Percentiles rank a stretch among this genome's conserved stretches.
Evolutionary conservation across 2,797 vertebrate species (phyloP).

Genomic region (Nannoperca obscura): DNA sequence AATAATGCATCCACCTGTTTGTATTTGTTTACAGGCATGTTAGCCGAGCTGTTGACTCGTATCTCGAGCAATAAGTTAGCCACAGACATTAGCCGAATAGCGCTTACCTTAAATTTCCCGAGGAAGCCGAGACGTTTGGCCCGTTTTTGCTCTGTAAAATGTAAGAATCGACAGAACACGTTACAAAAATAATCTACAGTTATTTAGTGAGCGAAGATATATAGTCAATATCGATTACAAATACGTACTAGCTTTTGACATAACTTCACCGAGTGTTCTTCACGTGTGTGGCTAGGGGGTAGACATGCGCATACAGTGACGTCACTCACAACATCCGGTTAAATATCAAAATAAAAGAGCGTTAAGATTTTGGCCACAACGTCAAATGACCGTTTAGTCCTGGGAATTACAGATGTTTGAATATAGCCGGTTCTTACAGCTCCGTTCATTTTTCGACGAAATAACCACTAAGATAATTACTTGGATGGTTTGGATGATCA

Average conservation of each 20-base stretch:
- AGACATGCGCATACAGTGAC: constrained; percentile 28
- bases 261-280: constrained; percentile 35
- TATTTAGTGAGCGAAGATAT: rapidly evolving
- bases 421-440: too few species aligned
- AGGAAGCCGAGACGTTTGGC: constrained; percentile 81
- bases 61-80: constrained; percentile 23
- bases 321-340: constrained; percentile 51
- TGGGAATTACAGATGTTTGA: too few species aligned
- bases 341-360: constrained; percentile 72
- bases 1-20: too few species aligned
- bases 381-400: too few species aligned
- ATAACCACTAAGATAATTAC: too few species aligned
- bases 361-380: background rate
- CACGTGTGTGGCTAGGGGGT: constrained; percentile 66
- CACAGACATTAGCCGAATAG: constrained; percentile 13
- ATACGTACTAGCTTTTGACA: constrained; percentile 86
- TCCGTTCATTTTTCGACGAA: too few species aligned
- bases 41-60: background rate
- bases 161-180: constrained; percentile 6
- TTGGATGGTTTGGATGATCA: too few species aligned
- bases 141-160: constrained; percentile 84
- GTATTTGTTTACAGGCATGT: too few species aligned
- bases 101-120: constrained; percentile 81
- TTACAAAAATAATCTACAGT: background rate
- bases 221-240: background rate